phyloP scores from a whole-genome alignment of 2,797 vertebrate species.

The Danio albolineatus region DNA sequence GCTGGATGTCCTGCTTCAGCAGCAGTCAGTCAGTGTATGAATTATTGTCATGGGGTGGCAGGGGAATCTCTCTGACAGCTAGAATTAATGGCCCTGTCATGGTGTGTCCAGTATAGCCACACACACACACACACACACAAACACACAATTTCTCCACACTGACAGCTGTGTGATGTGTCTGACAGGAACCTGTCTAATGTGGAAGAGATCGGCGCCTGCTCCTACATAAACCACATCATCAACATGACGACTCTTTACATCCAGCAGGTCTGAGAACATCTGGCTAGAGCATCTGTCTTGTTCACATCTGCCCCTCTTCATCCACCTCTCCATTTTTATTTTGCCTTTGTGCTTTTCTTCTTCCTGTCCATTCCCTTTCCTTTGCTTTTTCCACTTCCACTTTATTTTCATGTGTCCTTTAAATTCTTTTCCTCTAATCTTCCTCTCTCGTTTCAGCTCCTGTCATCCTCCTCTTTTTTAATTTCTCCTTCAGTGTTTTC shows the following conservation, averaged over 20 bases:
- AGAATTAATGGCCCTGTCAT: conserved; percentile 34
- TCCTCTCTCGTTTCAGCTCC: neutral
- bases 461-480: neutral
- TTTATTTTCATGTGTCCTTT: conserved; percentile 1
- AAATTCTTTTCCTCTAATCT: neutral
- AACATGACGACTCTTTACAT: conserved; percentile 97
- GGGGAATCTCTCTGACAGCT: conserved; percentile 25
- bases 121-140: conserved; percentile 2
- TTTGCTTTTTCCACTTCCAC: neutral
- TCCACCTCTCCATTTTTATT: neutral
- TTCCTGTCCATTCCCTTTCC: neutral
- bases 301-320: neutral
- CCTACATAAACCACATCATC: conserved; percentile 97
- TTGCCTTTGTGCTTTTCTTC: neutral
- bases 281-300: neutral
- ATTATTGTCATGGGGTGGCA: conserved; percentile 12
- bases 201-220: conserved; percentile 97
- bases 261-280: conserved; percentile 87
- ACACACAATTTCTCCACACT: neutral
- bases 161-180: conserved; percentile 50
- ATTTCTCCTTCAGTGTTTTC: no score
- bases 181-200: conserved; percentile 95
- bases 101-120: neutral
- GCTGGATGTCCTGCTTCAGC: neutral
- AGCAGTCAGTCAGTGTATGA: conserved; percentile 26